Percentiles rank a stretch among this genome's conserved stretches.
Evolutionary conservation across 1,140 invertebrate species (phyloP).

Genomic region (Eubasilissa regina): DNA sequence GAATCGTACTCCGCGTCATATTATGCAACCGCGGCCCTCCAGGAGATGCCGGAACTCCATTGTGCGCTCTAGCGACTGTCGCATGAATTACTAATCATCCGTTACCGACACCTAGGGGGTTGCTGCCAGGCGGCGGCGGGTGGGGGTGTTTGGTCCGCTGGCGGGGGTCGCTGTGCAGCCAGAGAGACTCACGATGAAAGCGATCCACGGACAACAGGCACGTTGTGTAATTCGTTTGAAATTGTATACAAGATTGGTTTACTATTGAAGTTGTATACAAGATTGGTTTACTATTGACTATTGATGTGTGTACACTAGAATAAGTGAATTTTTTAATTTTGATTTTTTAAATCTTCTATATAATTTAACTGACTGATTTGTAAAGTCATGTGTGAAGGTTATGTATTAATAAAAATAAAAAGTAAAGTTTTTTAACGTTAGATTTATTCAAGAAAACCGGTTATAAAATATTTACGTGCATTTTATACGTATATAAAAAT

Average conservation of each 20-base stretch:
- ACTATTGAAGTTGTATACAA: background rate
- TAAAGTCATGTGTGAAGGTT: too few relatives aligned
- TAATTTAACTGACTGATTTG: too few relatives aligned
- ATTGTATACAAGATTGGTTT: background rate
- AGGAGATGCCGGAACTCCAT: background rate
- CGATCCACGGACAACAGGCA: background rate
- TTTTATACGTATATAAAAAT: too few relatives aligned
- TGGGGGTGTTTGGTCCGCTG: background rate
- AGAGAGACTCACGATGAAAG: background rate
- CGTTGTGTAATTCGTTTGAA: background rate
- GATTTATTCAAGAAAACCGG: too few relatives aligned
- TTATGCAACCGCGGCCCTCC: background rate
- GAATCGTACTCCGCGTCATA: too few relatives aligned
- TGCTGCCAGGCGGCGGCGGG: background rate
- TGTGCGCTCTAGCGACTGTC: slow-evolving; percentile 12
- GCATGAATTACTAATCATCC: slow-evolving; percentile 11
- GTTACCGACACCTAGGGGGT: background rate
- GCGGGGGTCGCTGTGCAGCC: background rate
- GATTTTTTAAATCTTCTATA: too few relatives aligned
- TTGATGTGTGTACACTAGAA: too few relatives aligned
- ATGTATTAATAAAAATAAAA: too few relatives aligned
- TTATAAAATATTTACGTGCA: too few relatives aligned
- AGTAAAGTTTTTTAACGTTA: too few relatives aligned
- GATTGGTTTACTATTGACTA: background rate
- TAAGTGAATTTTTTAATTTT: too few relatives aligned